A percentile compares a stretch with the other conserved stretches of the same genome.
These are phyloP conservation scores for Octodon degus DNA, from an alignment of 2,113 vertebrate species.

Conservation along the genomic window DNA sequence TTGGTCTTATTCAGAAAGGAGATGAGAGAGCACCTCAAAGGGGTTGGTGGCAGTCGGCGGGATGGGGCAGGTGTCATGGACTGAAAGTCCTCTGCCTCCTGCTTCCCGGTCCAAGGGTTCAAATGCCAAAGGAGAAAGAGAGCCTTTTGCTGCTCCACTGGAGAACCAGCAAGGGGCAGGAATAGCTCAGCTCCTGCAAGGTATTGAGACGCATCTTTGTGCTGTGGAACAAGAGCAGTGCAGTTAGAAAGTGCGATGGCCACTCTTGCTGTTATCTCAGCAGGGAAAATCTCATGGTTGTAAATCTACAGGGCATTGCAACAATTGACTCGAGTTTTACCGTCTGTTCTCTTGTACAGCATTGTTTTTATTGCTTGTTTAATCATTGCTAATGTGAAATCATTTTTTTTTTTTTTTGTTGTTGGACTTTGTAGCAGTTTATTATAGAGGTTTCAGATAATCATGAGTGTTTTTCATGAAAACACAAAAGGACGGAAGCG, in stretches of 20 bases:
- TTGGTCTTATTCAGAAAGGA: background rate
- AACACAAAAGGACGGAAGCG: slow-evolving; percentile 58
- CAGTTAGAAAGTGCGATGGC: background rate
- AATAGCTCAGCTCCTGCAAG: no score
- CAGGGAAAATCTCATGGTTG: background rate
- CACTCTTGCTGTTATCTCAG: background rate
- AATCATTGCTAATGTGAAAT: slow-evolving; percentile 83
- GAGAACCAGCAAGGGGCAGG: background rate
- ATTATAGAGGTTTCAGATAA: slow-evolving; percentile 75
- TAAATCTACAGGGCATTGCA: slow-evolving; percentile 58
- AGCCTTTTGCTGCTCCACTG: background rate
- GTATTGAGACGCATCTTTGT: background rate
- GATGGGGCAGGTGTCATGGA: fast-evolving
- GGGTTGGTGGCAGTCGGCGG: background rate
- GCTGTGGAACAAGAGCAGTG: no score
- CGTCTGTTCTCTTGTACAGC: slow-evolving; percentile 15
- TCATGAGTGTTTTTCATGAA: slow-evolving; percentile 74
- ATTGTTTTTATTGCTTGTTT: slow-evolving; percentile 76
- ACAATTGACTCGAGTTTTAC: slow-evolving; percentile 13
- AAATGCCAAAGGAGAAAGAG: background rate
- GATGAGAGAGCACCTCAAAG: background rate
- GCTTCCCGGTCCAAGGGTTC: background rate
- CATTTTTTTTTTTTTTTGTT: slow-evolving; percentile 77
- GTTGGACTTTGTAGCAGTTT: slow-evolving; percentile 85
- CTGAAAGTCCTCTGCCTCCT: background rate